Evolutionary conservation across 2,888 invertebrate species (phyloP).

Genomic region (Coleophora deauratella): DNA sequence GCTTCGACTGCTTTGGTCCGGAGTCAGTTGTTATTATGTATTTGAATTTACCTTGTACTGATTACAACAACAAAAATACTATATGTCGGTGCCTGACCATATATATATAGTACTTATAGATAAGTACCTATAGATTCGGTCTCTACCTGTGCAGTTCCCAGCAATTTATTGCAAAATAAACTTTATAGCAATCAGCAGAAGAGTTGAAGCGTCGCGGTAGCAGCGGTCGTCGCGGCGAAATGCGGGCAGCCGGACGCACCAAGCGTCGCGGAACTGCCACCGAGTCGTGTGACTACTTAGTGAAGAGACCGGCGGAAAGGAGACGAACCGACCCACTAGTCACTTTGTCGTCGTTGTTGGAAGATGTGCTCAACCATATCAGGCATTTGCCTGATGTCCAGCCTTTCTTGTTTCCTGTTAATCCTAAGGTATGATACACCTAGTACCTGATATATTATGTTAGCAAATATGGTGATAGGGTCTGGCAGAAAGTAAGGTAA

Average conservation of each 20-base stretch:
- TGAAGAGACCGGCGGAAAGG: slow-evolving; percentile 89
- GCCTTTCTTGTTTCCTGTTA: slow-evolving; percentile 95
- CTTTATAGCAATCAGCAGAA: slow-evolving; percentile 83
- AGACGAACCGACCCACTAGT: slow-evolving; percentile 97
- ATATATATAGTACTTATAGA: too few relatives aligned
- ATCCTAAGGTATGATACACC: slow-evolving; percentile 83
- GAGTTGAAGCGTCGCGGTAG: slow-evolving; percentile 84
- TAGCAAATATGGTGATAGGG: too few relatives aligned
- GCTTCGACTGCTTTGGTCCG: too few relatives aligned
- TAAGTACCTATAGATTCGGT: too few relatives aligned
- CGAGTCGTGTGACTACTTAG: slow-evolving; percentile 86
- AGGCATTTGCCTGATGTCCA: slow-evolving; percentile 93
- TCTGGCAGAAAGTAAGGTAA: too few relatives aligned
- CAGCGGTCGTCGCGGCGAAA: slow-evolving; percentile 82
- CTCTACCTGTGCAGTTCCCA: too few relatives aligned
- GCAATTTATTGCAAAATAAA: too few relatives aligned
- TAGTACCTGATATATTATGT: too few relatives aligned
- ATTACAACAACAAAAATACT: too few relatives aligned
- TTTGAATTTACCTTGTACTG: too few relatives aligned
- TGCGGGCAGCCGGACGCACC: slow-evolving; percentile 43
- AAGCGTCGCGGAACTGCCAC: slow-evolving; percentile 47
- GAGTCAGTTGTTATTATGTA: too few relatives aligned
- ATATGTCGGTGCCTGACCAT: too few relatives aligned
- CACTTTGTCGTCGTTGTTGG: slow-evolving; percentile 92
- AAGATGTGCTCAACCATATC: slow-evolving; percentile 94